Evolutionary conservation across 2,113 vertebrate species (phyloP).

Genomic region (Sterrhoptilus dennistouni): DNA sequence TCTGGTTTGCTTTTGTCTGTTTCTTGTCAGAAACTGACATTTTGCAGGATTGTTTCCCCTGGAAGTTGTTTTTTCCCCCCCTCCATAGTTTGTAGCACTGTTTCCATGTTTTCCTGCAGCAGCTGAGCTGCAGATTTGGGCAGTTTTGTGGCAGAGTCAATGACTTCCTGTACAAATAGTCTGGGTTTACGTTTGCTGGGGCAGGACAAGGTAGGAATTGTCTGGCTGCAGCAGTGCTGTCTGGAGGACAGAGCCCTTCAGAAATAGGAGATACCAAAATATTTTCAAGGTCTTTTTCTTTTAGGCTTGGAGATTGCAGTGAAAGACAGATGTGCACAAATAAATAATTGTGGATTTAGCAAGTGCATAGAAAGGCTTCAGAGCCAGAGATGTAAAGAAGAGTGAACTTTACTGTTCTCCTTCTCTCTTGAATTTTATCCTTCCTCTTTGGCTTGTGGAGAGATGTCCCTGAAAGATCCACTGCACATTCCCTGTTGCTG

Average conservation of each 20-base stretch:
- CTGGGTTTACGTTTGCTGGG: not conserved
- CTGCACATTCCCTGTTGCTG: not conserved
- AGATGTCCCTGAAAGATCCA: not conserved
- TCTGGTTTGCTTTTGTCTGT: not conserved
- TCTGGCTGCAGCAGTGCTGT: not conserved
- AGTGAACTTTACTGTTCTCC: not conserved
- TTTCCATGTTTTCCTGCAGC: slow-evolving; percentile 5
- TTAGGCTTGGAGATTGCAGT: not conserved
- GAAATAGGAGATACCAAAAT: not conserved
- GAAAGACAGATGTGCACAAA: not conserved
- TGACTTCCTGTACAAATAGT: slow-evolving; percentile 22
- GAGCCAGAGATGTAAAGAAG: not conserved
- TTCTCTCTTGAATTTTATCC: not conserved
- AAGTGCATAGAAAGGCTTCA: not conserved
- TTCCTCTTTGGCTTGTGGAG: not conserved
- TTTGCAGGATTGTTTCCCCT: not conserved
- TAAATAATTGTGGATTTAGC: not conserved
- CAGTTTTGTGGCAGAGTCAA: not conserved
- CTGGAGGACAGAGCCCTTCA: not conserved
- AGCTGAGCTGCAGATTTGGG: slow-evolving; percentile 13
- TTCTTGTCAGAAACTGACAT: not conserved
- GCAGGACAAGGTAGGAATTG: slow-evolving; percentile 19
- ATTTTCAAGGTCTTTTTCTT: not conserved
- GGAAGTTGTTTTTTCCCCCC: not conserved
- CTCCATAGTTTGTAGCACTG: not conserved